Evolutionary conservation across 2,113 vertebrate species (phyloP).

Genomic region (Pipra filicauda): DNA sequence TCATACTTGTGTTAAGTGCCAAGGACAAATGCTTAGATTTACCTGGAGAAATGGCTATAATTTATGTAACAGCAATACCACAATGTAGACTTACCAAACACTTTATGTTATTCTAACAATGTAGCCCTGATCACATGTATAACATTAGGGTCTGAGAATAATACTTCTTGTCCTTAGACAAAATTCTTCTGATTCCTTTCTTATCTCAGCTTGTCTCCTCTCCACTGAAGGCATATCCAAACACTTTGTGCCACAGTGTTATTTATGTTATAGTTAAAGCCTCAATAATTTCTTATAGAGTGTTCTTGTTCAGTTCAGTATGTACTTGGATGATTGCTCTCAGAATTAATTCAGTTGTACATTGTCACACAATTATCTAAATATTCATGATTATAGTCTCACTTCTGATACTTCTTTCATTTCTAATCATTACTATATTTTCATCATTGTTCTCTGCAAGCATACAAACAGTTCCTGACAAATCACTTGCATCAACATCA

Average conservation of each 20-base stretch:
- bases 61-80: not conserved
- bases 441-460: not conserved
- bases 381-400: not conserved
- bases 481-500: not conserved
- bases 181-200: constrained; percentile 41
- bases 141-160: not conserved
- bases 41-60: not conserved
- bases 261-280: constrained; percentile 10
- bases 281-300: not conserved
- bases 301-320: not conserved
- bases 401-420: not conserved
- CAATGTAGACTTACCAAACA: not conserved
- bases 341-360: not conserved
- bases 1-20: not conserved
- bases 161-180: constrained; percentile 1
- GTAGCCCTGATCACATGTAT: not conserved
- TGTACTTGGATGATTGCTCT: not conserved
- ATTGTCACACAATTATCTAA: not conserved
- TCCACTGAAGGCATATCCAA: not conserved
- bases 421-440: not conserved
- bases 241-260: not conserved
- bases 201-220: constrained; percentile 37
- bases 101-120: not conserved
- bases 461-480: not conserved
- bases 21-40: not conserved